A percentile compares a stretch with the other conserved stretches of the same genome.
phyloP scores from a whole-genome alignment of 2,797 vertebrate genomes.

The Coccyzus lansbergi region DNA sequence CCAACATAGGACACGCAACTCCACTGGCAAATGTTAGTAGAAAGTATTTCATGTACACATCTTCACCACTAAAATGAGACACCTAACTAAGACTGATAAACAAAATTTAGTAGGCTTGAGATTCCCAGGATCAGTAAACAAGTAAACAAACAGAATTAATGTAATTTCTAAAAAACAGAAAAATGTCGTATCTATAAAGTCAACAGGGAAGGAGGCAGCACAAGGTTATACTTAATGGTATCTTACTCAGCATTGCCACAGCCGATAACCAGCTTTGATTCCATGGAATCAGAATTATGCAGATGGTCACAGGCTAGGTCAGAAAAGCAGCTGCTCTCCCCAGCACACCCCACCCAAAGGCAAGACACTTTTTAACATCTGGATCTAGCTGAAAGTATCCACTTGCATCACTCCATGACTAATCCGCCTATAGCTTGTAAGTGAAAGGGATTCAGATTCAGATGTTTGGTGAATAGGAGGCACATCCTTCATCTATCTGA shows the following conservation, averaged over 20 bases:
- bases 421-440: neutral
- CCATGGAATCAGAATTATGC: neutral
- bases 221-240: neutral
- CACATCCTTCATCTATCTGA: neutral
- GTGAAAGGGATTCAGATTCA: neutral
- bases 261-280: neutral
- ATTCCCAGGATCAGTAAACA: neutral
- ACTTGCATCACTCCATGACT: neutral
- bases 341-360: neutral
- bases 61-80: neutral
- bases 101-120: neutral
- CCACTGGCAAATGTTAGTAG: neutral
- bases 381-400: neutral
- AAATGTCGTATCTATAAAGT: neutral
- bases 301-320: neutral
- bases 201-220: neutral
- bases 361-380: neutral
- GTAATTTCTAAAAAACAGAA: neutral
- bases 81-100: neutral
- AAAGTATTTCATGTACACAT: neutral
- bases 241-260: neutral
- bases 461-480: accelerated
- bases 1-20: neutral
- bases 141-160: neutral
- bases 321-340: neutral